A percentile compares a stretch with the other conserved stretches of the same genome.
phyloP scores from a whole-genome alignment of 2,888 invertebrate genomes.

The Oscheius sp. region DNA sequence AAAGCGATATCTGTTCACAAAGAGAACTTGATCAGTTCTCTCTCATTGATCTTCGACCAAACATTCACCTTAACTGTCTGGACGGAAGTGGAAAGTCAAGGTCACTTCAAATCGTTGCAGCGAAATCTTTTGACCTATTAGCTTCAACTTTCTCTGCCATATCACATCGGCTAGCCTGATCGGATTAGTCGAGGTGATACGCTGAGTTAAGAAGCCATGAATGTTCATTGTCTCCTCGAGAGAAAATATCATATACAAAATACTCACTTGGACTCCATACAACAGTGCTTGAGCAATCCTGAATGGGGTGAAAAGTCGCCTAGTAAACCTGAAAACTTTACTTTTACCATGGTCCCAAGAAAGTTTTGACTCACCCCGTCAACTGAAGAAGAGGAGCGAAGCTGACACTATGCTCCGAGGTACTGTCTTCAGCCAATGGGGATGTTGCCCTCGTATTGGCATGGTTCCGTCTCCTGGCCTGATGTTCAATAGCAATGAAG shows the following conservation, averaged over 20 bases:
- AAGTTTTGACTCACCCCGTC: slow-evolving; percentile 40
- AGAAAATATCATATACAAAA: neutral
- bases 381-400: slow-evolving; percentile 54
- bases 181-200: too few relatives aligned
- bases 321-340: slow-evolving; percentile 31
- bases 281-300: slow-evolving; percentile 55
- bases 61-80: too few relatives aligned
- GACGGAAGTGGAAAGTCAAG: too few relatives aligned
- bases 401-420: slow-evolving; percentile 47
- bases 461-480: slow-evolving; percentile 23
- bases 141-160: too few relatives aligned
- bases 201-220: too few relatives aligned
- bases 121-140: too few relatives aligned
- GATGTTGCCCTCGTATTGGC: slow-evolving; percentile 3
- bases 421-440: slow-evolving; percentile 42
- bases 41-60: too few relatives aligned
- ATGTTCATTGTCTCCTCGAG: neutral
- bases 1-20: too few relatives aligned
- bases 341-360: neutral
- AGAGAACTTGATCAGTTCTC: too few relatives aligned
- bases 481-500: slow-evolving; percentile 55
- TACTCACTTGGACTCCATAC: slow-evolving; percentile 55
- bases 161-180: too few relatives aligned
- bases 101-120: too few relatives aligned
- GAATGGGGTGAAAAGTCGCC: slow-evolving; percentile 54